These are phyloP conservation scores for Podotricha telesiphe DNA, from an alignment of 2,888 invertebrate species.

Conservation along the genomic window DNA sequence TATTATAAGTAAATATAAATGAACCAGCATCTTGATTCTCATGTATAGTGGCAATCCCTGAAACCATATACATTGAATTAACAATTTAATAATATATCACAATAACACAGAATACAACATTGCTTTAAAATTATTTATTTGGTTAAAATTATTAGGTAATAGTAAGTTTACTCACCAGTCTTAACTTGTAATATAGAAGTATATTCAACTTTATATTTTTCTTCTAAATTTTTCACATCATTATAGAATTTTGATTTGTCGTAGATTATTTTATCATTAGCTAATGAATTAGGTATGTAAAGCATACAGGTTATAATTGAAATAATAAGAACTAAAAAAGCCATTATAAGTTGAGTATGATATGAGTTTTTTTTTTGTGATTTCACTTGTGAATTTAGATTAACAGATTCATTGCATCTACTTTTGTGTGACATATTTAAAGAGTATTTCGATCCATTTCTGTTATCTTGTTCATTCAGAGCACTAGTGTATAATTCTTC, in stretches of 20 bases:
- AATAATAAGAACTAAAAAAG: constrained; percentile 32
- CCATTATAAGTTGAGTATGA: background rate
- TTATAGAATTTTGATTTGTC: constrained; percentile 61
- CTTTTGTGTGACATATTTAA: constrained; percentile 13
- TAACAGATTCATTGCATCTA: constrained; percentile 15
- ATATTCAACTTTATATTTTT: constrained; percentile 64
- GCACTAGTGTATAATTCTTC: constrained; percentile 49
- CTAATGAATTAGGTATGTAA: constrained; percentile 17
- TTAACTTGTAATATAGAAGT: constrained; percentile 65
- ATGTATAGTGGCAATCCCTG: constrained; percentile 71
- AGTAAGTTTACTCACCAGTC: constrained; percentile 57
- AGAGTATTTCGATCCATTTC: constrained; percentile 22
- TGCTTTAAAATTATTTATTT: too few species aligned
- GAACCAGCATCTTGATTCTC: constrained; percentile 69
- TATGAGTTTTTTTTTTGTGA: background rate
- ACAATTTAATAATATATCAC: too few species aligned
- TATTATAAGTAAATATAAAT: constrained; percentile 73
- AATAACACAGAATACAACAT: too few species aligned
- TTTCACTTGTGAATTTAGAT: background rate
- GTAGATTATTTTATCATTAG: constrained; percentile 45
- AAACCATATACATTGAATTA: constrained; percentile 46
- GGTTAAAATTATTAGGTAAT: too few species aligned
- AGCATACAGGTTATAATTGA: constrained; percentile 30
- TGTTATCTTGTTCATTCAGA: constrained; percentile 29
- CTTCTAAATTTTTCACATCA: constrained; percentile 61